These are phyloP conservation scores for Jaculus jaculus DNA, from an alignment of 2,113 vertebrate genomes.

Conservation along the genomic window DNA sequence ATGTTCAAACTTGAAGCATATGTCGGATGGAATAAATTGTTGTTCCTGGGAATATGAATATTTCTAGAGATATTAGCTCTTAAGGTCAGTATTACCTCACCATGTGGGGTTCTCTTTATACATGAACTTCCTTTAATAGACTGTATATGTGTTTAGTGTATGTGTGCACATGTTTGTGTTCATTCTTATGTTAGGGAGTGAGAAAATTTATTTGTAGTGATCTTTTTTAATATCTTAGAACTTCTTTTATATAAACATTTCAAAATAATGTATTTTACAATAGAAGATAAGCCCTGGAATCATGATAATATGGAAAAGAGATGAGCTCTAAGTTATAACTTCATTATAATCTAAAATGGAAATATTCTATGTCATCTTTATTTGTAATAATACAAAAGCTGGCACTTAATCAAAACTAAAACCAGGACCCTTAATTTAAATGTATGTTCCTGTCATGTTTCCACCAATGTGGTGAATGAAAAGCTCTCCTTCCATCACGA, in stretches of 20 bases:
- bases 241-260: constrained; percentile 1
- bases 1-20: not conserved
- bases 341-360: constrained; percentile 28
- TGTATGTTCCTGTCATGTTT: constrained; percentile 28
- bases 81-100: not conserved
- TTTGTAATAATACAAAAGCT: constrained; percentile 43
- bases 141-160: not conserved
- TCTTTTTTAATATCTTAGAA: not conserved
- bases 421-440: constrained; percentile 59
- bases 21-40: not conserved
- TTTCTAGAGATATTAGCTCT: not conserved
- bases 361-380: constrained; percentile 36
- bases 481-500: constrained; percentile 19
- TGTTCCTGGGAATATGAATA: not conserved
- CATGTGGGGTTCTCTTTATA: constrained; percentile 4
- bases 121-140: not conserved
- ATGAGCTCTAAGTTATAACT: constrained; percentile 39
- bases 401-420: constrained; percentile 48
- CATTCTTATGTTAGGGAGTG: not conserved
- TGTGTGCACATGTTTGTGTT: not conserved
- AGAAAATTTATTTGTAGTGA: not conserved
- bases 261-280: not conserved
- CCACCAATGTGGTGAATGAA: not conserved
- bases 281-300: not conserved
- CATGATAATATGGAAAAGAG: constrained; percentile 21